phyloP scores from a whole-genome alignment of 2,113 vertebrate species.

The Oryzias melastigma region DNA sequence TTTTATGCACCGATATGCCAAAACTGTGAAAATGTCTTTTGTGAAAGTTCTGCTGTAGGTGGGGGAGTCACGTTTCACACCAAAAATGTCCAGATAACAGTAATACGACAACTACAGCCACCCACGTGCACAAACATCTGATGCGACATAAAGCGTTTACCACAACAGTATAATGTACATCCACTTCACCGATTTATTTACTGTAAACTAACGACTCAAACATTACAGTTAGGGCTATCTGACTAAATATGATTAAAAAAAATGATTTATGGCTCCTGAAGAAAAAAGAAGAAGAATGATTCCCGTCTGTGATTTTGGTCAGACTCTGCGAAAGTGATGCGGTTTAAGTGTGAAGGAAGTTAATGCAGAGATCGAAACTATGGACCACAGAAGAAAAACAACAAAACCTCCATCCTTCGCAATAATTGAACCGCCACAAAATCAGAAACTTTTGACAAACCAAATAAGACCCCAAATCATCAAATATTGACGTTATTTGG shows the following conservation, averaged over 20 bases:
- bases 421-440: background rate
- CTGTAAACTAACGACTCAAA: background rate
- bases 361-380: constrained; percentile 61
- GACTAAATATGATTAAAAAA: background rate
- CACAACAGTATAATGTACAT: constrained; percentile 6
- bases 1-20: no score
- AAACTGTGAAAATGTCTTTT: no score
- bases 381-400: constrained; percentile 54
- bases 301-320: constrained; percentile 45
- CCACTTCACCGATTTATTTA: constrained; percentile 2
- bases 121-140: constrained; percentile 13
- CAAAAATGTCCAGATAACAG: constrained; percentile 68
- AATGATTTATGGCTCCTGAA: constrained; percentile 8
- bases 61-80: constrained; percentile 66
- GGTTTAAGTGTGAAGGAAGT: constrained; percentile 71
- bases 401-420: constrained; percentile 11
- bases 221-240: background rate
- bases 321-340: constrained; percentile 64
- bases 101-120: constrained; percentile 36
- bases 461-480: background rate
- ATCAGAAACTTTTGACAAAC: background rate
- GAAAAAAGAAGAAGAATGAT: constrained; percentile 7
- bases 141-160: background rate
- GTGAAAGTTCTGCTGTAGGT: constrained; percentile 49
- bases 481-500: no score